Evolutionary conservation across 2,113 vertebrate genomes (phyloP).

Genomic region (Anolis sagrei): DNA sequence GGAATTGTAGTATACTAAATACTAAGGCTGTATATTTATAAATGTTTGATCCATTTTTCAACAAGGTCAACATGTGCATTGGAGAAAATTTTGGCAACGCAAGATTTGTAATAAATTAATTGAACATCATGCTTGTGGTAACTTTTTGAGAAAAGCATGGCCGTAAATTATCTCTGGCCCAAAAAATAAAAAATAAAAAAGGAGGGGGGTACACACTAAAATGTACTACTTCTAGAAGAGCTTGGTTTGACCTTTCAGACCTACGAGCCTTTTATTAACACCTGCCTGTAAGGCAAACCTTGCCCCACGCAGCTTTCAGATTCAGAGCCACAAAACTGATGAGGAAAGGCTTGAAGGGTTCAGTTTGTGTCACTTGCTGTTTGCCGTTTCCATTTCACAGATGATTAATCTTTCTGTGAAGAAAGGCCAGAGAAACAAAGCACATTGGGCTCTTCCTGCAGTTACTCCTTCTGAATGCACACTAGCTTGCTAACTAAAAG

Average conservation of each 20-base stretch:
- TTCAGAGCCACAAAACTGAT: slow-evolving; percentile 92
- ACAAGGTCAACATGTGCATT: slow-evolving; percentile 51
- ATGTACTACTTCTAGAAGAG: slow-evolving; percentile 78
- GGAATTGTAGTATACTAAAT: slow-evolving; percentile 74
- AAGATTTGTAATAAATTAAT: slow-evolving; percentile 57
- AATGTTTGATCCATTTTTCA: slow-evolving; percentile 52
- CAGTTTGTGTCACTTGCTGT: slow-evolving; percentile 99
- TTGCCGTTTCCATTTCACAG: slow-evolving; percentile 99
- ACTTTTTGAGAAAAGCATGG: slow-evolving; percentile 59
- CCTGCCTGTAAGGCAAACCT: slow-evolving; percentile 93
- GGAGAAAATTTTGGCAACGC: slow-evolving; percentile 30
- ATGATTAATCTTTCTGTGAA: slow-evolving; percentile 99
- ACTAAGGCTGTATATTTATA: slow-evolving; percentile 76
- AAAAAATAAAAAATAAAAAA: too few species aligned
- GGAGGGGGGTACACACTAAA: slow-evolving; percentile 78
- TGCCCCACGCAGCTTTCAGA: slow-evolving; percentile 86
- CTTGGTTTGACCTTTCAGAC: slow-evolving; percentile 91
- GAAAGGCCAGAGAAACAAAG: slow-evolving; percentile 96
- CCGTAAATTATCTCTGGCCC: slow-evolving; percentile 76
- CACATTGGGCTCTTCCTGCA: slow-evolving; percentile 93
- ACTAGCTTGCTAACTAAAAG: slow-evolving; percentile 97
- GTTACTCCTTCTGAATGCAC: slow-evolving; percentile 95
- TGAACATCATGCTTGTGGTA: slow-evolving; percentile 55
- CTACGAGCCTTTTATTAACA: slow-evolving; percentile 99
- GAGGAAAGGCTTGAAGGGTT: slow-evolving; percentile 97